Evolutionary conservation across 2,888 invertebrate genomes (phyloP), one percentile per base, ranked within the genome.

Genomic region (Amorpha juglandis): DNA sequence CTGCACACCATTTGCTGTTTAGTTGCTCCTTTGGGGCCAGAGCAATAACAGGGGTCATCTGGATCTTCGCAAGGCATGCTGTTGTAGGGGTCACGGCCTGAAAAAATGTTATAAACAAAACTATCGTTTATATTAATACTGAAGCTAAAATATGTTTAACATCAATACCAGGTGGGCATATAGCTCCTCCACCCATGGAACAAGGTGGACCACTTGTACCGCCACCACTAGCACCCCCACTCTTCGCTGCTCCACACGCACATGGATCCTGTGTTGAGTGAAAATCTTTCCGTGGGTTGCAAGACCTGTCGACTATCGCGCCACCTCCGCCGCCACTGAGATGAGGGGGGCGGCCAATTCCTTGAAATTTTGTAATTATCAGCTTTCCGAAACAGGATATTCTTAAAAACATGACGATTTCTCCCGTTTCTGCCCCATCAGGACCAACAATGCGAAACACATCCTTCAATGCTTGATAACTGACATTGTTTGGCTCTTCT

Each of bases 301-400:
- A 92, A 6, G 92, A 88, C 21, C 90, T 82, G 69, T 90, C 89
- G n/a, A 88, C 79, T 33, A 86, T 74, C 14, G 78, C 69, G 45
- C 75, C 79, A 12, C 70, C 70, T 12, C 64, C 75, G 63, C 80
- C 79, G 16, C 79, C 71, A 42, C 84, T 82, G 58, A 90, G 66
- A 63, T 74, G 82, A 0, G 87, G 84, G 21, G 84, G 83, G n/a
- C 81, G 81, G 63, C 84, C 78, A 21, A 80, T 78, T 21, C 91
- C 91, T 84, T 95, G 95, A 78, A 96, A 96, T 76, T 94, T 95
- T 0, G 96, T 96, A 12, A 95, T 93, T 35, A 96, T 95, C 67
- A 94, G 78, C 75, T 94, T 94, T 1, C 96, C 96, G 74, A 96
- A 95, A 75, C 95, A 95, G 8, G 95, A 95, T 80, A 95, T 94